These are phyloP conservation scores for Formica selysi DNA, from an alignment of 1,140 invertebrate genomes.

Conservation along the genomic window DNA sequence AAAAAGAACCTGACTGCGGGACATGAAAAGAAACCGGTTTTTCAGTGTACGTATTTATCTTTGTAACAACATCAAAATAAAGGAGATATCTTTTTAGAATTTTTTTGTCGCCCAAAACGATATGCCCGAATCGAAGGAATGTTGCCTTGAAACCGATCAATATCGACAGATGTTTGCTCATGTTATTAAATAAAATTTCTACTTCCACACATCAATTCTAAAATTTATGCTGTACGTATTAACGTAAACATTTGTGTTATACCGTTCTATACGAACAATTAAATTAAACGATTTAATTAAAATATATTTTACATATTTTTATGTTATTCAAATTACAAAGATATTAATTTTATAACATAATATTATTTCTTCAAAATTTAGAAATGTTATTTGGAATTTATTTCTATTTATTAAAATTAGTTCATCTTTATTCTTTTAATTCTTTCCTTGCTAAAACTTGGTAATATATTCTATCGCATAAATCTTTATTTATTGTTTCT, in stretches of 20 bases:
- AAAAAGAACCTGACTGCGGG: not conserved
- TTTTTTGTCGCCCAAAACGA: not conserved
- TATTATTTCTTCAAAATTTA: not conserved
- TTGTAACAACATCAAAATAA: not conserved
- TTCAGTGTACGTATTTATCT: not conserved
- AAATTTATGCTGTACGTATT: not conserved
- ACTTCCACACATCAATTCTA: not conserved
- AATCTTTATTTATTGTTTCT: not conserved
- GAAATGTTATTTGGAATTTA: not conserved
- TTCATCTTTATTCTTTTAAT: not conserved
- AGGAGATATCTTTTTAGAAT: not conserved
- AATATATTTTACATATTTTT: not conserved
- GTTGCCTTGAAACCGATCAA: not conserved
- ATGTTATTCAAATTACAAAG: not conserved
- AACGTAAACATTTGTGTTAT: not conserved
- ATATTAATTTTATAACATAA: not conserved
- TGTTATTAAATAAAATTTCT: not conserved
- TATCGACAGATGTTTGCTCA: not conserved
- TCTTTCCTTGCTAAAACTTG: not conserved
- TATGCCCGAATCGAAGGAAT: not conserved
- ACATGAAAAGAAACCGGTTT: slow-evolving; percentile 6
- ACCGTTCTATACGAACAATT: not conserved
- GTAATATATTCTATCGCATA: not conserved
- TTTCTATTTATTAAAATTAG: not conserved
- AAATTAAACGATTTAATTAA: not conserved